These are phyloP conservation scores for Cryptophagus acutangulus DNA, from an alignment of 2,888 invertebrate species.

Conservation along the genomic window DNA sequence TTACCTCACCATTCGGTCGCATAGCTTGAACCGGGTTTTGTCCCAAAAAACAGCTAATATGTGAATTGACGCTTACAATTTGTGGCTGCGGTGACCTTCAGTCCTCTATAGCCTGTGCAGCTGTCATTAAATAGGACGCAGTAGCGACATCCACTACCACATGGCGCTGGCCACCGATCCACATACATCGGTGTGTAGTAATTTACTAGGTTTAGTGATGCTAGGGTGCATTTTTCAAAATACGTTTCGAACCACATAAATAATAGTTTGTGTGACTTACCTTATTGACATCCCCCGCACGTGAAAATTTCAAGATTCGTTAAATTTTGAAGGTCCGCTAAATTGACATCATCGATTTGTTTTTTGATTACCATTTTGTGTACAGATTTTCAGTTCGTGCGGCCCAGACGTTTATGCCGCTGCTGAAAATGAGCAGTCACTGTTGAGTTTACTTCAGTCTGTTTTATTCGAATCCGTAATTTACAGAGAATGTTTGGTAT, in stretches of 20 bases:
- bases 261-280: conserved; percentile 1
- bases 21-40: too few relatives aligned
- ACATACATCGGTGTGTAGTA: conserved; percentile 1
- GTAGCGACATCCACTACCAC: conserved; percentile 17
- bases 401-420: conserved; percentile 17
- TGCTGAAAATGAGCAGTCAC: neutral
- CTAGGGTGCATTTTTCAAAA: neutral
- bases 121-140: conserved; percentile 21
- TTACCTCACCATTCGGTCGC: too few relatives aligned
- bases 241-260: too few relatives aligned
- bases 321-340: conserved; percentile 6
- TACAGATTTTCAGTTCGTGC: conserved; percentile 13
- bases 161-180: conserved; percentile 15
- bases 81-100: too few relatives aligned
- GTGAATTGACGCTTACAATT: too few relatives aligned
- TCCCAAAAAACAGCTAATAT: too few relatives aligned
- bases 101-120: conserved; percentile 17
- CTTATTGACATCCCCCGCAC: conserved; percentile 1
- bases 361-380: conserved; percentile 11
- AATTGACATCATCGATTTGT: conserved; percentile 5
- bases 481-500: conserved; percentile 27
- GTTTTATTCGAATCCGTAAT: conserved; percentile 20
- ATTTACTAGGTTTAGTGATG: neutral
- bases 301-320: too few relatives aligned
- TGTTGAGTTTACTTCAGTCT: conserved; percentile 17